Evolutionary conservation across 2,113 vertebrate species (phyloP), one percentile per base, ranked within the genome.

Genomic region (Accipiter virgatus): DNA sequence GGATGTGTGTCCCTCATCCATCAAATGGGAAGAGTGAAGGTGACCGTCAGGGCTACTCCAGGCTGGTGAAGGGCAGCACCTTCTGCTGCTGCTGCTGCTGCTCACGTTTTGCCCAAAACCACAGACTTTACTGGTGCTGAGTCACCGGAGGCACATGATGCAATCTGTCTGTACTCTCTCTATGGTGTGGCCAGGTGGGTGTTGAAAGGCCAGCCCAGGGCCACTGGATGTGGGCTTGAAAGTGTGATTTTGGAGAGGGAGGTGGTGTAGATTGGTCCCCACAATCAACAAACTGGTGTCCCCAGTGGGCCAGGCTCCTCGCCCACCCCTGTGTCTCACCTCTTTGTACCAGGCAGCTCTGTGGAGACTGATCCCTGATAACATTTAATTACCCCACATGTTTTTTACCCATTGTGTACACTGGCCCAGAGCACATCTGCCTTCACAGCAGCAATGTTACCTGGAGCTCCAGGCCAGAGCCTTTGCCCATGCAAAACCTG

Each of bases 141-240:
- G 48, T n/a, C 32, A 6, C 66, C 53, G 59, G 48, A 66, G 47
- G 61, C 62, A 18, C 3, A 1, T 22, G n/a, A 3, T 55, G 45
- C 11, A 20, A 11, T 50, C 40, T 71, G 85, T 22, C 48, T 1
- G 0, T 19, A 56, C 42, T n/a, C 12, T 50, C 7, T 2, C 20
- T 38, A 29, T 0, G 0, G 16, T 0, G 0, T 21, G 40, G 15
- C 10, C 0, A 1, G 15, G n/a, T 50, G 62, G 55, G 59, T 52
- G 79, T 42, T 12, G 0, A 72, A 52, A 42, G n/a, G 27, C 26
- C 74, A 83, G 50, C 25, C 62, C 36, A 2, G 29, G 50, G 34
- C 27, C 25, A 14, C 42, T 70, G 74, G 10, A 10, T 70, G 29
- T 83, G 77, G 55, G 63, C 32, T 67, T 47, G 34, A 48, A 77